Conservation (phyloP, 2,797 vertebrate genomes). For the Phataginus tetradactyla region DNA sequence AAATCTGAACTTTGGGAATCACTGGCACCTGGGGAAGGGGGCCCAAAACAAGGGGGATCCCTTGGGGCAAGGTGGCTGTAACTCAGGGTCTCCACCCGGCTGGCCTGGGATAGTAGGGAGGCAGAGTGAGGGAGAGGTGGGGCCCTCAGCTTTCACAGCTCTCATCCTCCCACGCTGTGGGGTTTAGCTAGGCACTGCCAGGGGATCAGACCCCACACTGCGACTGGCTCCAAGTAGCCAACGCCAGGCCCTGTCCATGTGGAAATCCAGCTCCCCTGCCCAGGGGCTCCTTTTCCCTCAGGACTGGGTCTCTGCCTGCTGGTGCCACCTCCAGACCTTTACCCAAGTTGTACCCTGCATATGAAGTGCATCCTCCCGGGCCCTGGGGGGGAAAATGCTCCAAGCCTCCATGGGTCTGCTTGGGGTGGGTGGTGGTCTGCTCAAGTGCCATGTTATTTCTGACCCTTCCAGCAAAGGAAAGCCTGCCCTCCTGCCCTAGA, state of each 20-base stretch:
- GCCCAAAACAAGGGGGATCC: not conserved
- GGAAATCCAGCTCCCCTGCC: not conserved
- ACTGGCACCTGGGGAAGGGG: no score
- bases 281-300: not conserved
- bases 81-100: not conserved
- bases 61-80: not conserved
- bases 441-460: not conserved
- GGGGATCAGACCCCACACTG: conserved; percentile 1
- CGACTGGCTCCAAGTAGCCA: not conserved
- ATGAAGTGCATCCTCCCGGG: not conserved
- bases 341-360: not conserved
- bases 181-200: not conserved
- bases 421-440: not conserved
- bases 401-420: no score
- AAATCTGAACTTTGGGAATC: not conserved
- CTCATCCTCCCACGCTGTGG: not conserved
- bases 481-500: not conserved
- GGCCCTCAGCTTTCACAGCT: not conserved
- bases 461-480: not conserved
- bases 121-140: not conserved
- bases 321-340: not conserved
- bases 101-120: no score
- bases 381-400: not conserved
- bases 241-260: not conserved
- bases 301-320: not conserved